These are phyloP conservation scores for Dicerorhinus sumatrensis DNA, from an alignment of 2,113 vertebrate genomes.

Conservation along the genomic window DNA sequence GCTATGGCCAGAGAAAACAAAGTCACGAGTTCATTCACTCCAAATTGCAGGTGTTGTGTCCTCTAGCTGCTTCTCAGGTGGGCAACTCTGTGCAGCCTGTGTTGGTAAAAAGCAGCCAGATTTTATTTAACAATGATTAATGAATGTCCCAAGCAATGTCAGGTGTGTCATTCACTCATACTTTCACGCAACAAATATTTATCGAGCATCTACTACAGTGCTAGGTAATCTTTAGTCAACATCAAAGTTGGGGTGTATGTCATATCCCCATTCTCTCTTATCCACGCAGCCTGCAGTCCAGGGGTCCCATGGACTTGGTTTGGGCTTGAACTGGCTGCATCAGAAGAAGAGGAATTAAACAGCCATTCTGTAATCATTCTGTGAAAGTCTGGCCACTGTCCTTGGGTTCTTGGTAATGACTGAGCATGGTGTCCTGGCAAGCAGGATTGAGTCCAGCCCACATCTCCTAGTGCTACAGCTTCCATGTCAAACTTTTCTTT, in stretches of 20 bases:
- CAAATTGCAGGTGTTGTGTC: not conserved
- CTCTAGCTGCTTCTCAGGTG: not conserved
- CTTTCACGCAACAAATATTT: not conserved
- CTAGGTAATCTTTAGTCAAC: not conserved
- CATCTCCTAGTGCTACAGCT: not conserved
- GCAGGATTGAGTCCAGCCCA: not conserved
- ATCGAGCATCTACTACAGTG: not conserved
- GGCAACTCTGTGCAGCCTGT: not conserved
- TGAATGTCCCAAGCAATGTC: not conserved
- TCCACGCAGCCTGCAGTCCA: not conserved
- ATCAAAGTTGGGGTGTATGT: not conserved
- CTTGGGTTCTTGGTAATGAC: not conserved
- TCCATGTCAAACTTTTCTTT: not conserved
- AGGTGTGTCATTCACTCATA: not conserved
- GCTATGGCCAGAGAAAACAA: not conserved
- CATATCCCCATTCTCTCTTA: not conserved
- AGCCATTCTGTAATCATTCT: not conserved
- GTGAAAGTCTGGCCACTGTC: not conserved
- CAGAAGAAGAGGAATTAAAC: not conserved
- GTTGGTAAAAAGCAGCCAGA: not conserved
- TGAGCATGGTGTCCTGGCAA: not conserved
- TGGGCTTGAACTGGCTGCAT: not conserved
- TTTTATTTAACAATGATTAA: constrained; percentile 9
- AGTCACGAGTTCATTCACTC: not conserved
- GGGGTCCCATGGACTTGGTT: not conserved